Percentiles rank a stretch among this genome's conserved stretches.
These are phyloP conservation scores for Vanacampus margaritifer DNA, from an alignment of 2,113 vertebrate species.

Conservation along the genomic window DNA sequence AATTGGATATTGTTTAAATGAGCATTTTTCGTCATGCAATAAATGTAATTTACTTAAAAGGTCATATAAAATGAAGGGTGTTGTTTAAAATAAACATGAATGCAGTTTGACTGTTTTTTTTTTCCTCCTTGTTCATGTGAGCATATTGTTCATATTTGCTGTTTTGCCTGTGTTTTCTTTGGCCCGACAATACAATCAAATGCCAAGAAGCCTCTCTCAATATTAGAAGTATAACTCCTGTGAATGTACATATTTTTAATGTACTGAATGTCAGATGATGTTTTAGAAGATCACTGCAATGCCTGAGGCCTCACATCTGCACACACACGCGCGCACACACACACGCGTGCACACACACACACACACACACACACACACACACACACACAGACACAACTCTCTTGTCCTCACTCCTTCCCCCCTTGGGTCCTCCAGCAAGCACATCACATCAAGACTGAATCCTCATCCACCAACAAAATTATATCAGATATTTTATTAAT, in stretches of 20 bases:
- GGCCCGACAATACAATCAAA: constrained; percentile 19
- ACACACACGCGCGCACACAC: background rate
- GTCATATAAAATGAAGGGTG: constrained; percentile 35
- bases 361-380: too few species aligned
- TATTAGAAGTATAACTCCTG: constrained; percentile 45
- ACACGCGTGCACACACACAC: background rate
- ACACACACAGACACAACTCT: constrained; percentile 21
- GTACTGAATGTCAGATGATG: constrained; percentile 52
- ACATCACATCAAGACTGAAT: constrained; percentile 55
- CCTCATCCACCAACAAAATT: constrained; percentile 57
- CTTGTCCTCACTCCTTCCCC: constrained; percentile 41
- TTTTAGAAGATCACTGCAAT: constrained; percentile 48
- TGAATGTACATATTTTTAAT: constrained; percentile 47
- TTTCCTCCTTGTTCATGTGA: background rate
- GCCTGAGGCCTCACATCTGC: constrained; percentile 51
- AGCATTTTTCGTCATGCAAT: constrained; percentile 20
- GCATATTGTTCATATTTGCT: background rate
- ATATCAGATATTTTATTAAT: constrained; percentile 70
- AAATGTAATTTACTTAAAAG: constrained; percentile 31
- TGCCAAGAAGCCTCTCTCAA: constrained; percentile 27
- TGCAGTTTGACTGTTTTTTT: constrained; percentile 14
- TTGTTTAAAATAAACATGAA: constrained; percentile 25
- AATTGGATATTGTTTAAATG: constrained; percentile 40
- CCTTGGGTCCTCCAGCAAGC: constrained; percentile 41
- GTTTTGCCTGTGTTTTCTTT: background rate